Percentiles rank a stretch among this genome's conserved stretches.
These are phyloP conservation scores for Colius striatus DNA, from an alignment of 2,113 vertebrate genomes.

Conservation along the genomic window DNA sequence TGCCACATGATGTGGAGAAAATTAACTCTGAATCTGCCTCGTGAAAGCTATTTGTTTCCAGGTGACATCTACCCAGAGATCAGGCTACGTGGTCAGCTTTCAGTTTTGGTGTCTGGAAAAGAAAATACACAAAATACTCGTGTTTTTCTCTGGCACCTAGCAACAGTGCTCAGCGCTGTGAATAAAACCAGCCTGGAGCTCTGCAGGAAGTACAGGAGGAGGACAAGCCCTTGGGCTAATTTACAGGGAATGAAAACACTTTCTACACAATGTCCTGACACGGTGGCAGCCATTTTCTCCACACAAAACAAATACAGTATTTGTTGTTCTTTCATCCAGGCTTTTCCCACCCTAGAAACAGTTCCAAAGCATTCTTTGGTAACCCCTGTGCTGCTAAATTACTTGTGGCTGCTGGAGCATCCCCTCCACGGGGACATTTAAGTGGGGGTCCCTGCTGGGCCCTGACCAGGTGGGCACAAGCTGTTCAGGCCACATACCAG, in stretches of 20 bases:
- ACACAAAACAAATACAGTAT: slow-evolving; percentile 58
- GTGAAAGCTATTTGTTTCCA: neutral
- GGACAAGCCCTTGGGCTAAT: slow-evolving; percentile 61
- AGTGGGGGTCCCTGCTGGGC: neutral
- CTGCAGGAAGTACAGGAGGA: neutral
- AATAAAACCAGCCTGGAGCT: neutral
- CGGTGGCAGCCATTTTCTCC: slow-evolving; percentile 56
- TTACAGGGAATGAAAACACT: slow-evolving; percentile 64
- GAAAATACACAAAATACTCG: neutral
- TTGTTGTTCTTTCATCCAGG: slow-evolving; percentile 3
- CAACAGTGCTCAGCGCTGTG: slow-evolving; percentile 1
- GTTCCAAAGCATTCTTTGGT: slow-evolving; percentile 22
- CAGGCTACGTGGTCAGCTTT: neutral
- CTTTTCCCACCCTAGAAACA: slow-evolving; percentile 5
- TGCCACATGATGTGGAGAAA: neutral
- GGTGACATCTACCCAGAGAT: neutral
- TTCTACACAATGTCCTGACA: slow-evolving; percentile 59
- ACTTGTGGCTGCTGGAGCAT: neutral
- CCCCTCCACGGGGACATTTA: neutral
- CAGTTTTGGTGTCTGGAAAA: neutral
- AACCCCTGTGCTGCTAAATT: neutral
- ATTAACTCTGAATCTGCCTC: neutral
- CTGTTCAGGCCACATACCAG: fast-evolving
- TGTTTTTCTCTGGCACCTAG: slow-evolving; percentile 28
- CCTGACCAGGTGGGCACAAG: fast-evolving